These are phyloP conservation scores for Emys orbicularis DNA, from an alignment of 2,797 vertebrate species.

Conservation along the genomic window DNA sequence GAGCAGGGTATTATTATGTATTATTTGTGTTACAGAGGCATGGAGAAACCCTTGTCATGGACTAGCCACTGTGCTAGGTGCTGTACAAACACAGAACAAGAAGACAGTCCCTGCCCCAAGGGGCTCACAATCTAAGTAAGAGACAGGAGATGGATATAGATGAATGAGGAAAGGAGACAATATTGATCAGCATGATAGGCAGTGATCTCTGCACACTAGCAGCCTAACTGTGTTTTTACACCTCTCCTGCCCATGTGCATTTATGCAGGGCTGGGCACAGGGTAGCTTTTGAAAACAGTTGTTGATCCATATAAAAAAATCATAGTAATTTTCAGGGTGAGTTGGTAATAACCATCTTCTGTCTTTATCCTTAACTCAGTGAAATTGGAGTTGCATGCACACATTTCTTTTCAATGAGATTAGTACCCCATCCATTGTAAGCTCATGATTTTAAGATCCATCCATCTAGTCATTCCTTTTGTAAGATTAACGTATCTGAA, in stretches of 20 bases:
- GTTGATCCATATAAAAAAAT: not conserved
- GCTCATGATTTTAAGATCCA: not conserved
- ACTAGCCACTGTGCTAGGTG: not conserved
- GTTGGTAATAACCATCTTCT: not conserved
- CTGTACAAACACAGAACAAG: not conserved
- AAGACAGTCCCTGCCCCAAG: not conserved
- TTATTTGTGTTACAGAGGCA: not conserved
- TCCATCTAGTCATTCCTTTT: not conserved
- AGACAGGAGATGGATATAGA: not conserved
- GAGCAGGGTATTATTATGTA: not conserved
- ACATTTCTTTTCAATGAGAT: not conserved
- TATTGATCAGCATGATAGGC: not conserved
- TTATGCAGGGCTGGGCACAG: not conserved
- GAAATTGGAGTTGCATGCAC: not conserved
- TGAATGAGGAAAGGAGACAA: not conserved
- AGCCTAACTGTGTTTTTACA: not conserved
- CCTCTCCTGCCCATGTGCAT: not conserved
- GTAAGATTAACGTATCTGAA: not conserved
- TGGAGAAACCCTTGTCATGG: not conserved
- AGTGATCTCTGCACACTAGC: not conserved
- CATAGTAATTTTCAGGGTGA: not conserved
- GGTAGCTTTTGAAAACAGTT: not conserved
- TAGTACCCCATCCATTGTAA: not conserved
- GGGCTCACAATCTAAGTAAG: not conserved
- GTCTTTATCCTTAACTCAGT: not conserved